Evolutionary conservation across 2,113 vertebrate species (phyloP).

Genomic region (Falco punctatus): DNA sequence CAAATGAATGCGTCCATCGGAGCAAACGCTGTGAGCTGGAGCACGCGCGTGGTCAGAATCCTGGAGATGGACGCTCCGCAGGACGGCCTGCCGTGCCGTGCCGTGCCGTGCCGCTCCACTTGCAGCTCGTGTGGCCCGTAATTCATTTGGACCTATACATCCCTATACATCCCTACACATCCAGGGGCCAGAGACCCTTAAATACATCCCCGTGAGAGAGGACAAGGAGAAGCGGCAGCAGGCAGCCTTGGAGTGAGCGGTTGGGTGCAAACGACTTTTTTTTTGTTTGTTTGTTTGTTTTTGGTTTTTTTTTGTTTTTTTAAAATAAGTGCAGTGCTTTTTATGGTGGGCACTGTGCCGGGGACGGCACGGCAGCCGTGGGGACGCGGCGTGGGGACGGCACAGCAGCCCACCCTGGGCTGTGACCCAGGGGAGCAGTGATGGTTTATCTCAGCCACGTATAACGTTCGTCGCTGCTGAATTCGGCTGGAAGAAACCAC

Average conservation of each 20-base stretch:
- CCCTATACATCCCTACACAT: too few species aligned
- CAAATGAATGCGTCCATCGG: rapidly evolving
- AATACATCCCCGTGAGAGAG: background rate
- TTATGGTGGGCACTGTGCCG: background rate
- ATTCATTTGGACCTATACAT: background rate
- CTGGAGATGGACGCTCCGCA: background rate
- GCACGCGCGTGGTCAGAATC: background rate
- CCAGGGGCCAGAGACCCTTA: background rate
- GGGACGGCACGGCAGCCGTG: background rate
- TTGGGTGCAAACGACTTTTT: background rate
- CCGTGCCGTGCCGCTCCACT: background rate
- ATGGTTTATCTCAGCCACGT: background rate
- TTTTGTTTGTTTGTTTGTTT: background rate
- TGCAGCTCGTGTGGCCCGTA: background rate
- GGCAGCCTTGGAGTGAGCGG: background rate
- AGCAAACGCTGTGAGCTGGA: background rate
- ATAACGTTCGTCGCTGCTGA: too few species aligned
- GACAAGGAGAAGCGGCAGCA: background rate
- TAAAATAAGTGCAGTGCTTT: background rate
- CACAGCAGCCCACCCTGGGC: background rate
- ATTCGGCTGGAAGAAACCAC: constrained; percentile 41
- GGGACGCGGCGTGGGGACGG: background rate
- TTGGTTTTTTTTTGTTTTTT: background rate
- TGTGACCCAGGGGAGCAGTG: background rate
- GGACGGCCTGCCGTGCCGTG: too few species aligned